A percentile compares a stretch with the other conserved stretches of the same genome.
Conservation (phyloP, 2,113 vertebrate genomes). For the Paracanthobrama guichenoti region DNA sequence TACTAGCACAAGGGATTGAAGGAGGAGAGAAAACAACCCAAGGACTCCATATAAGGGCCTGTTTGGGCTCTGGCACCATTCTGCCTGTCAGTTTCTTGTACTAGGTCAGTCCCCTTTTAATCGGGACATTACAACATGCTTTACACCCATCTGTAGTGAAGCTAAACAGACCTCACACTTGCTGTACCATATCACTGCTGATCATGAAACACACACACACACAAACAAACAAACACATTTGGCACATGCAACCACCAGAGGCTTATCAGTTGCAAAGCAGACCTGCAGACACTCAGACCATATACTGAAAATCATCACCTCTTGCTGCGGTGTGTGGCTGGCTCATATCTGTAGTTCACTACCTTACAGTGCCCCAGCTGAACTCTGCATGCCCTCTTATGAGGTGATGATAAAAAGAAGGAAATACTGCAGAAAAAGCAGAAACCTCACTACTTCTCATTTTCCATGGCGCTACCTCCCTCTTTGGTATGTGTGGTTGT, state of each 20-base stretch:
- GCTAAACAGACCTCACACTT: constrained; percentile 36
- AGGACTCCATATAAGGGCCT: constrained; percentile 79
- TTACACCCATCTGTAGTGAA: constrained; percentile 27
- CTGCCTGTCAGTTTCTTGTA: constrained; percentile 75
- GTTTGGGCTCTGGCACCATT: constrained; percentile 75
- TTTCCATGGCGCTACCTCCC: constrained; percentile 77
- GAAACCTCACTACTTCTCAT: constrained; percentile 78
- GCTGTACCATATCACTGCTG: constrained; percentile 35
- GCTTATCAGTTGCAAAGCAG: constrained; percentile 39
- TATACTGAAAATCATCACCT: constrained; percentile 59
- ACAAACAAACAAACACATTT: constrained; percentile 8
- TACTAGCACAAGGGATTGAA: constrained; percentile 69
- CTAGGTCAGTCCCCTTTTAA: constrained; percentile 69
- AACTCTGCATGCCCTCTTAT: constrained; percentile 78
- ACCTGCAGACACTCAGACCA: constrained; percentile 42
- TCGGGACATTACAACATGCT: constrained; percentile 32
- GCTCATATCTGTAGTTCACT: constrained; percentile 68
- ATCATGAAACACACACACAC: constrained; percentile 6
- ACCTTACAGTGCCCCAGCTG: constrained; percentile 66
- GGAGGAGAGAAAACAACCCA: constrained; percentile 75
- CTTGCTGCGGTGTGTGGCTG: constrained; percentile 59
- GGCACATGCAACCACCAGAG: neutral
- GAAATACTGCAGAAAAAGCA: constrained; percentile 67
- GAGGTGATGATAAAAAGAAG: constrained; percentile 73
- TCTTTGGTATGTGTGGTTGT: constrained; percentile 72